phyloP scores from a whole-genome alignment of 2,888 invertebrate genomes.

The Callyntrura sp. region DNA sequence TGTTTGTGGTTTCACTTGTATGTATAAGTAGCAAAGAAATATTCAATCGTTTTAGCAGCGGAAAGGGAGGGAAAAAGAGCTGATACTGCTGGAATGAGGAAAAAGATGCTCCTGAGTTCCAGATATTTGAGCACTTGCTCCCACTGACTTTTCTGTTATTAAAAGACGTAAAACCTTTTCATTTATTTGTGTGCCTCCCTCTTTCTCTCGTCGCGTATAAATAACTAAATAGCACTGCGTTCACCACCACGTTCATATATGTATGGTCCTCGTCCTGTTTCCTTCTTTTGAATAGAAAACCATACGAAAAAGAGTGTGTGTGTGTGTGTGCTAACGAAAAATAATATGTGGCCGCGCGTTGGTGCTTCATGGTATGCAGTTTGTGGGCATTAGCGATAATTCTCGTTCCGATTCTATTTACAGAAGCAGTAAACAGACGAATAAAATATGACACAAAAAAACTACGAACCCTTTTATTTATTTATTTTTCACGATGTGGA shows the following conservation, averaged over 20 bases:
- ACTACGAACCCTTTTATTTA: constrained; percentile 46
- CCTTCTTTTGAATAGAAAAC: neutral
- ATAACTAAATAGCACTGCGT: neutral
- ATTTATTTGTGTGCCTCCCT: constrained; percentile 33
- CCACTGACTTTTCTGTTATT: constrained; percentile 47
- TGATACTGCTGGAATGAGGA: constrained; percentile 21
- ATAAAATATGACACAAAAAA: constrained; percentile 39
- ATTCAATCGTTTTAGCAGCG: neutral
- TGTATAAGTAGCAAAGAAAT: neutral
- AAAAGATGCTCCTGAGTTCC: neutral
- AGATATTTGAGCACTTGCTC: constrained; percentile 49
- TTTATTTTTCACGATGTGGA: constrained; percentile 18
- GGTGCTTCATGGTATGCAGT: neutral
- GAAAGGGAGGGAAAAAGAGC: neutral
- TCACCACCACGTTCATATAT: too few species aligned
- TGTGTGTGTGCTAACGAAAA: neutral
- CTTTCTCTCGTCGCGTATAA: neutral
- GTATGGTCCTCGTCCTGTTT: neutral
- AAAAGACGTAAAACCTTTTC: constrained; percentile 53
- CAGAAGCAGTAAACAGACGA: constrained; percentile 24
- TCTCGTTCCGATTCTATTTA: constrained; percentile 22
- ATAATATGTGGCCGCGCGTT: constrained; percentile 5
- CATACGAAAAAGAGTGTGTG: neutral
- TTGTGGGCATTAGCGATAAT: neutral
- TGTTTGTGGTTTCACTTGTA: neutral